Evolutionary conservation across 1,140 invertebrate species (phyloP).

Genomic region (Marisa cornuarietis): DNA sequence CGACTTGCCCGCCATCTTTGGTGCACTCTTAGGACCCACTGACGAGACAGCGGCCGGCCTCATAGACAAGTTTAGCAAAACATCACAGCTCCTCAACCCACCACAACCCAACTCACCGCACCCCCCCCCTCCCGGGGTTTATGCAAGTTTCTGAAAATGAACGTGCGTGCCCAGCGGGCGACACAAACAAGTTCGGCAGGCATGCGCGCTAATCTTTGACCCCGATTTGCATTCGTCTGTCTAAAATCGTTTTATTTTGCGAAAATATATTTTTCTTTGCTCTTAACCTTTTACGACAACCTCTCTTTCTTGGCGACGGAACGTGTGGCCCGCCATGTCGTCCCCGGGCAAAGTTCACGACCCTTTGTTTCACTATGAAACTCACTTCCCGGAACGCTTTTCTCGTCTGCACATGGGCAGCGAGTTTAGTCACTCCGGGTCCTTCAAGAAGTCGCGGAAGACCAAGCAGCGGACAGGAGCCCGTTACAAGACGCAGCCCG

Average conservation of each 20-base stretch:
- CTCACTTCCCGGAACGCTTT: constrained; percentile 77
- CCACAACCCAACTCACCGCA: no score
- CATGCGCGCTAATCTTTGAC: not conserved
- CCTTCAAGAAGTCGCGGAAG: constrained; percentile 39
- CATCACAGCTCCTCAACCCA: no score
- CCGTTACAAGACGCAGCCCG: constrained; percentile 76
- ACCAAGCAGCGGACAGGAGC: constrained; percentile 49
- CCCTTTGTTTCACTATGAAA: constrained; percentile 71
- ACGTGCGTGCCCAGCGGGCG: not conserved
- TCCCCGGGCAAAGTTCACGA: constrained; percentile 49
- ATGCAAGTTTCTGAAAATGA: not conserved
- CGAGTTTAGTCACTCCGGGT: constrained; percentile 42
- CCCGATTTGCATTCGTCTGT: not conserved
- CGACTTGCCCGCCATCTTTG: no score
- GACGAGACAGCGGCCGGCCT: no score
- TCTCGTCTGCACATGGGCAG: constrained; percentile 69
- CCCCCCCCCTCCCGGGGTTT: no score
- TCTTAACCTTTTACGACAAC: no score
- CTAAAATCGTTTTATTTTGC: not conserved
- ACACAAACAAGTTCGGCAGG: not conserved
- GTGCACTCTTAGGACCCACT: no score
- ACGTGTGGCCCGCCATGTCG: constrained; percentile 24
- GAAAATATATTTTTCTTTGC: not conserved
- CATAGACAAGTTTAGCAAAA: no score
- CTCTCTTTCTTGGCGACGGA: not conserved